Evolutionary conservation across 2,113 vertebrate genomes (phyloP), one percentile per base, ranked within the genome.

Genomic region (Spheniscus mendiculus): DNA sequence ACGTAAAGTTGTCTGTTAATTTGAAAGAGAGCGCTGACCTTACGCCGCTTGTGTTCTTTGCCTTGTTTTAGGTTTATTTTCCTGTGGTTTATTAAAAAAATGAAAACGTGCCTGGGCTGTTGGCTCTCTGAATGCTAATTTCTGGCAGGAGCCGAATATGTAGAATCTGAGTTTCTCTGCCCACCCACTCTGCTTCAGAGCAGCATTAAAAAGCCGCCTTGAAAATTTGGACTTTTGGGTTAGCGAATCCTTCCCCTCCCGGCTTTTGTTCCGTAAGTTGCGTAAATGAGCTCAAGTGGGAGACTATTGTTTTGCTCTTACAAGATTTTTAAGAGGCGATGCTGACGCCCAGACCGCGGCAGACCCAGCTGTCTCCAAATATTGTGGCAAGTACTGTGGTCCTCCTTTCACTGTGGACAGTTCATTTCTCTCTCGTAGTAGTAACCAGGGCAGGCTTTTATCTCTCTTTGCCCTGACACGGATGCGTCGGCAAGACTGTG

Each of bases 281-380:
- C 13, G 7, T 19, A 27, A 59, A 49, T 20, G 30, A 73, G 42
- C 40, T 82, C 12, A 9, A 8, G n/a, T 19, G 11, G 29, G 34
- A 21, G n/a, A 22, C 32, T 9, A 25, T 40, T 20, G 19, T 32
- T 77, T 50, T 17, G 30, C 65, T 59, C 66, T 38, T 25, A 23
- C 0, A 0, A 29, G 47, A 15, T 23, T 66, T 30, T 7, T 5
- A 38, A 36, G 47, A 32, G 21, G 45, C 4, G 17, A 25, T 29
- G 53, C 83, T 5, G 13, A 4, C 47, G 36, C 58, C 36, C 14
- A 6, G 53, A 13, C 19, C 1, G 6, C 9, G 3, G 32, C 25
- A 36, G 62, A 27, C 11, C 6, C 15, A 4, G 34, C 50, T 30
- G 1, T 25, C 52, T 50, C 52, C 59, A 17, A 92, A 71, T 23